A percentile compares a stretch with the other conserved stretches of the same genome.
Evolutionary conservation across 2,113 vertebrate genomes (phyloP).

Genomic region (Ciconia boyciana): DNA sequence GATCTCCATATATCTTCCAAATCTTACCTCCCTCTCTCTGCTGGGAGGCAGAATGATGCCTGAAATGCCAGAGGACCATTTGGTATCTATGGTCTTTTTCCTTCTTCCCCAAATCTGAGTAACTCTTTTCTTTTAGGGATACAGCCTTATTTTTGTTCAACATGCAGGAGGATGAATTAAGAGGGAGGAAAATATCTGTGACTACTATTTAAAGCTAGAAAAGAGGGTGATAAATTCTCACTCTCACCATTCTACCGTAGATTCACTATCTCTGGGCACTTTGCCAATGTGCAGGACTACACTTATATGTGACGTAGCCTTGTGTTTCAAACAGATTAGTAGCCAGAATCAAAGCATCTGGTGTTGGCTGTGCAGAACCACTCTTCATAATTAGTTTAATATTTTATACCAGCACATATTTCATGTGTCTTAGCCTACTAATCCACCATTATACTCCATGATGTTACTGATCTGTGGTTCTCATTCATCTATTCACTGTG

Average conservation of each 20-base stretch:
- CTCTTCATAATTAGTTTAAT: slow-evolving; percentile 57
- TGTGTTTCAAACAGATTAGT: slow-evolving; percentile 34
- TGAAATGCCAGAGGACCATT: not conserved
- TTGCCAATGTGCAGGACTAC: not conserved
- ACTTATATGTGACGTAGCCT: not conserved
- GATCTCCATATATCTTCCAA: not conserved
- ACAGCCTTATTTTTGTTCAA: not conserved
- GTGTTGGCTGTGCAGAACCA: slow-evolving; percentile 45
- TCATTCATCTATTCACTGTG: not conserved
- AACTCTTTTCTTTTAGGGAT: not conserved
- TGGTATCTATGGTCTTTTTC: not conserved
- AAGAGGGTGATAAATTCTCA: not conserved
- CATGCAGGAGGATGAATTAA: not conserved
- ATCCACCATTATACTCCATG: not conserved
- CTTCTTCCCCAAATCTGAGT: not conserved
- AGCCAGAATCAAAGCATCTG: slow-evolving; percentile 53
- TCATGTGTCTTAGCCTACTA: slow-evolving; percentile 3
- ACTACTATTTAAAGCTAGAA: not conserved
- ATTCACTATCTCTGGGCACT: not conserved
- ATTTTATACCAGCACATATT: slow-evolving; percentile 38
- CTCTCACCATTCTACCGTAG: not conserved
- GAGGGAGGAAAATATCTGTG: not conserved
- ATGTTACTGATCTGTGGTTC: not conserved
- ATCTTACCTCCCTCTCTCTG: not conserved
- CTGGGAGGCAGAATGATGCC: not conserved